Evolutionary conservation across 1,140 invertebrate species (phyloP), one percentile per base, ranked within the genome.

Genomic region (Bombus breviceps): DNA sequence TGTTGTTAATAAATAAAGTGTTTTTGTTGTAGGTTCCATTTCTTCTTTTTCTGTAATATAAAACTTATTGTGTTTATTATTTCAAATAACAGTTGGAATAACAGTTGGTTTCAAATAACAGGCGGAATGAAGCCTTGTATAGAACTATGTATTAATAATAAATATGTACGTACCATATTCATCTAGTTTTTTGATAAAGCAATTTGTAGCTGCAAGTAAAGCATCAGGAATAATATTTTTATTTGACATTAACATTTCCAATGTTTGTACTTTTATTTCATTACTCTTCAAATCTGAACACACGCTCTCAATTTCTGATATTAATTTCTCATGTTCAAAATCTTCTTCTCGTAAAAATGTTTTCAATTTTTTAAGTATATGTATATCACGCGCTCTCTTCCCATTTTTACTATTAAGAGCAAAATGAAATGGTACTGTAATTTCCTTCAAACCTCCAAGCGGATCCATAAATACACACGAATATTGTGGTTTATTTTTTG

Each of bases 371-470:
- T 98, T 97, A 73, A 99, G 95, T 64, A 98, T 94, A 95, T 99
- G 98, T 68, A 99, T 96, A 94, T 99, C 98, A 89, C 98, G 96
- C 1, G 98, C 97, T 90, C 97, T 96, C 91, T 97, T 97, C 85
- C 97, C 98, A 94, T 98, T 98, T 94, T 98, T 98, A 89, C 97
- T 98, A 92, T 97, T 97, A n/a, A 98, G 94, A 9, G 97, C 97
- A 94, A 97, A 97, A 94, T 99, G 98, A 94, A 99, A 99, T 28
- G 98, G 98, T 90, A 99, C 97, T 76, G 96, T 95, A 82, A 99
- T 96, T 91, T 97, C 97, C 93, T 98, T 98, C 0, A 99, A 92
- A 72, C 95, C 94, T 18, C 98, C 98, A 92, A 97, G 96, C 22
- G 97, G 96, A 94, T 98, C 98, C 34, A 99, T 95, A 85, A 99